Conservation (phyloP, 2,113 vertebrate genomes). For the Ovis aries region DNA sequence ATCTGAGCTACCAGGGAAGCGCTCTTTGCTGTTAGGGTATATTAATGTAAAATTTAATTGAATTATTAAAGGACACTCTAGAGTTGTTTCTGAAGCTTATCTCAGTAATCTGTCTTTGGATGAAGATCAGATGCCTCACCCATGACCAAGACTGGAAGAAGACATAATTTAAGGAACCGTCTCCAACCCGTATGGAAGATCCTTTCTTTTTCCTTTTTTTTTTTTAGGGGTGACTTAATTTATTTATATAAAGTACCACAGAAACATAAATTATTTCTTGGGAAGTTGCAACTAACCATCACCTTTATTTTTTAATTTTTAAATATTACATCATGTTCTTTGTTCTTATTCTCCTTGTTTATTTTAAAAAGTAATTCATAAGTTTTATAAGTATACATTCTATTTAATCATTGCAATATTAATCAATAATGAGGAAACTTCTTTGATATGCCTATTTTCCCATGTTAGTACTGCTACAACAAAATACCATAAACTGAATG, state of each 20-base stretch:
- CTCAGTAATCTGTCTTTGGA: not conserved
- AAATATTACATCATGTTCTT: not conserved
- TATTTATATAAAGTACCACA: not conserved
- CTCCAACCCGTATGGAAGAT: not conserved
- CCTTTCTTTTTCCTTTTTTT: not conserved
- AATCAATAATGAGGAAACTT: not conserved
- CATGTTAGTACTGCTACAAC: not conserved
- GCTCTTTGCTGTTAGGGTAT: not conserved
- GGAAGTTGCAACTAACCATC: not conserved
- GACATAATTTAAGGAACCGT: not conserved
- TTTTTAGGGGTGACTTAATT: not conserved
- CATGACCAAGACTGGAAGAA: not conserved
- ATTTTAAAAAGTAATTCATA: not conserved
- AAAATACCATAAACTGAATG: not conserved
- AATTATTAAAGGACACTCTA: not conserved
- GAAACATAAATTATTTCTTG: not conserved
- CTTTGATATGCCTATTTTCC: not conserved
- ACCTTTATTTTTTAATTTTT: not conserved
- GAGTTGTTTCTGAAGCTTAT: not conserved
- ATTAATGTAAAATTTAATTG: not conserved
- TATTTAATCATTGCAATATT: not conserved
- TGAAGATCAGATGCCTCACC: not conserved
- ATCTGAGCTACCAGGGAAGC: not conserved
- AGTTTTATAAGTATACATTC: not conserved
- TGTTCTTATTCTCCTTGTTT: not conserved